These are phyloP conservation scores for Gambusia holbrooki DNA, from an alignment of 2,113 vertebrate species.

Conservation along the genomic window DNA sequence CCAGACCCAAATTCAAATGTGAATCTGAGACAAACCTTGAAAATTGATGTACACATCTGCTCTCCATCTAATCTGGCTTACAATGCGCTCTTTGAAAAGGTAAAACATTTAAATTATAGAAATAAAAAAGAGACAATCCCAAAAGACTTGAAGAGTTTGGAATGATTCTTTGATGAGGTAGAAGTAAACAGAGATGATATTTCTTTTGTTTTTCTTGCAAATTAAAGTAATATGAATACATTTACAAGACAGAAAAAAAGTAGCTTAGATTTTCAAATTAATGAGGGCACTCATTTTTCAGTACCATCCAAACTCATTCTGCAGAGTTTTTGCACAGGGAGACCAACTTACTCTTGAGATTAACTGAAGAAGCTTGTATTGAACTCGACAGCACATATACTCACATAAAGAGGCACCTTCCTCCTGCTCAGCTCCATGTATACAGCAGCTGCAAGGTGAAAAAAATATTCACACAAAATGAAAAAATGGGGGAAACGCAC, in stretches of 20 bases:
- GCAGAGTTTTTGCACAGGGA: conserved; percentile 41
- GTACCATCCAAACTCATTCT: conserved; percentile 36
- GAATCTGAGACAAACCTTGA: not conserved
- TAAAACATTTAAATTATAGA: not conserved
- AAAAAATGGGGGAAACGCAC: conserved; percentile 1
- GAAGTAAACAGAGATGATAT: not conserved
- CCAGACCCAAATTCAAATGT: not conserved
- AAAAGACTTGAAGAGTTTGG: not conserved
- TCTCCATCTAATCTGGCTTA: not conserved
- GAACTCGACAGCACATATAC: conserved; percentile 48
- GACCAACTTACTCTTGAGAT: conserved; percentile 26
- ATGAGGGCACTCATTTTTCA: conserved; percentile 26
- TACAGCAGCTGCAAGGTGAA: conserved; percentile 40
- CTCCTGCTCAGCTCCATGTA: conserved; percentile 76
- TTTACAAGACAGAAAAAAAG: not conserved
- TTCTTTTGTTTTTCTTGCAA: not conserved
- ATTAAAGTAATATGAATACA: not conserved
- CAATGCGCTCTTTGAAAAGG: not conserved
- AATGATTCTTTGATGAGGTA: not conserved
- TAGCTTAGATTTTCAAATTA: not conserved
- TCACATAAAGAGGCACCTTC: conserved; percentile 78
- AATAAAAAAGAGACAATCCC: not conserved
- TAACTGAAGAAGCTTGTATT: conserved; percentile 21
- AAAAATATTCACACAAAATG: not conserved
- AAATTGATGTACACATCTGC: not conserved